Conservation (phyloP, 2,888 invertebrate species). For the Zygothrica quintamaculata region DNA sequence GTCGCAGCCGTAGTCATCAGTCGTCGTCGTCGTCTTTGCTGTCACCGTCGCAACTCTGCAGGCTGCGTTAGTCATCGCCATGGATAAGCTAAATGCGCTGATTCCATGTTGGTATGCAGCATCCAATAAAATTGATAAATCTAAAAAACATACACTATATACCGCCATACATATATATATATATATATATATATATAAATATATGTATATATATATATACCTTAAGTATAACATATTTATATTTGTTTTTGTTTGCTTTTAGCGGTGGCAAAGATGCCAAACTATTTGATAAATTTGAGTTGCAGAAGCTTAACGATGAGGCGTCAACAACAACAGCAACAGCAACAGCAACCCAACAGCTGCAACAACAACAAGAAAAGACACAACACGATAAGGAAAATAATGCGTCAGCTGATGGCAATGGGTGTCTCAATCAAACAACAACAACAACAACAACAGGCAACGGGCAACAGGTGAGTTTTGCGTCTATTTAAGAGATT, state of each 20-base stretch:
- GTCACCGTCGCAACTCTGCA: slow-evolving; percentile 7
- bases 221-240: background rate
- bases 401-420: slow-evolving; percentile 52
- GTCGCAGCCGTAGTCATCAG: slow-evolving; percentile 14
- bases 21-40: no score
- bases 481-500: slow-evolving; percentile 1
- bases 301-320: slow-evolving; percentile 63
- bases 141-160: no score
- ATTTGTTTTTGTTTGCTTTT: slow-evolving; percentile 21
- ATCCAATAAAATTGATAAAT: no score
- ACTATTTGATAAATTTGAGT: slow-evolving; percentile 65
- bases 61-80: slow-evolving; percentile 69
- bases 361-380: slow-evolving; percentile 34
- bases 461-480: slow-evolving; percentile 58
- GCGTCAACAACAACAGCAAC: slow-evolving; percentile 28
- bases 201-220: background rate
- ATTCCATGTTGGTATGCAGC: slow-evolving; percentile 66
- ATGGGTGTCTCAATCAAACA: slow-evolving; percentile 29
- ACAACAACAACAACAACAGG: slow-evolving; percentile 28
- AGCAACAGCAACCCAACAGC: slow-evolving; percentile 35
- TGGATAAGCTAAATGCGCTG: slow-evolving; percentile 64
- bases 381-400: slow-evolving; percentile 43
- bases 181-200: background rate
- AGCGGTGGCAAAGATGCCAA: slow-evolving; percentile 76
- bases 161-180: background rate